Evolutionary conservation across 1,140 invertebrate species (phyloP), one percentile per base, ranked within the genome.

Genomic region (Drosophila lowei): DNA sequence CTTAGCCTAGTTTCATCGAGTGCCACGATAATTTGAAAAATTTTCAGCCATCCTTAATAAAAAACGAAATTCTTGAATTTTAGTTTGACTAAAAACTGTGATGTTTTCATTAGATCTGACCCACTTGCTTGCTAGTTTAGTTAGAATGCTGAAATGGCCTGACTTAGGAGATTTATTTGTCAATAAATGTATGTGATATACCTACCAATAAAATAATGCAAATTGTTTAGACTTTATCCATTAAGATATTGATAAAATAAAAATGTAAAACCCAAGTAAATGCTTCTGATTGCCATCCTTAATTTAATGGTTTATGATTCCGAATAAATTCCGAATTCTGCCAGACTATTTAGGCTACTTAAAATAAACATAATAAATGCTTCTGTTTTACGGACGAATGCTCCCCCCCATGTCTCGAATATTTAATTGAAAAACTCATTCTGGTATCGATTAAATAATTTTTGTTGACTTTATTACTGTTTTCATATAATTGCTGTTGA

Each of bases 21-120:
- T 64, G 74, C 73, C 50, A 56, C 49, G 46, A 21, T 77, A 38
- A 63, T 85, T 79, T 61, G 42, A 23, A 72, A 61, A 77, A 50
- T 71, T 80, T 74, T 54, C 78, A 76, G 74, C 70, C 56, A 62
- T 54, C 11, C 59, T 44, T 1, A 61, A 44, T 48, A 64, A 77
- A 58, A 44, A 70, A 85, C 62, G 16, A 52, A 62, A 57, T 71
- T 57, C 41, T 62, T 64, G 28, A 63, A 57, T 48, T 83, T 84
- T 84, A 89, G 78, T 89, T 77, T 50, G 68, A 88, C 85, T 83
- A 84, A 88, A 55, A 56, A 67, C 84, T 88, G 84, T 88, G 84
- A 88, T 88, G 72, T 77, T 89, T 89, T 78, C 48, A 50, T 53
- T 53, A 60, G 62, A 25, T 21, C 52, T 43, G 43, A 13, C 8